phyloP scores from a whole-genome alignment of 2,113 vertebrate genomes.

The Scalopus aquaticus region DNA sequence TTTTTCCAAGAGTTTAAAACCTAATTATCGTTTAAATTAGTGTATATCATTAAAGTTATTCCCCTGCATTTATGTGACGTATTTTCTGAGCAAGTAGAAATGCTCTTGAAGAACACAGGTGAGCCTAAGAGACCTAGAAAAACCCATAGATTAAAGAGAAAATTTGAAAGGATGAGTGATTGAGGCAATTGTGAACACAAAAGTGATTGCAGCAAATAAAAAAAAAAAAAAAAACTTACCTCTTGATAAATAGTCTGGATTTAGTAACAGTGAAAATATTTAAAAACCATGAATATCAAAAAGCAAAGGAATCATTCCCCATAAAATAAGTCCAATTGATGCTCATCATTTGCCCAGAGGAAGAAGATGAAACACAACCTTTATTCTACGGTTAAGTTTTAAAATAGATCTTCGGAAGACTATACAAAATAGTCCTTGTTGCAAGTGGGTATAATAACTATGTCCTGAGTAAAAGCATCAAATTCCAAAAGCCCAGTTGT shows the following conservation, averaged over 20 bases:
- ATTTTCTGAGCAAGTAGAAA: neutral
- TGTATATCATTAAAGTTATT: neutral
- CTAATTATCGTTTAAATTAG: neutral
- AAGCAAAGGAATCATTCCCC: neutral
- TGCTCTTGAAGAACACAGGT: neutral
- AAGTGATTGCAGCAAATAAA: neutral
- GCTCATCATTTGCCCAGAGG: neutral
- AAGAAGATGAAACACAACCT: neutral
- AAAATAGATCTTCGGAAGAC: neutral
- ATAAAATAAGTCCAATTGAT: neutral
- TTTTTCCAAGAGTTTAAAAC: neutral
- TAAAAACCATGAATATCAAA: neutral
- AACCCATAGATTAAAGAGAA: neutral
- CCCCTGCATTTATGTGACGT: neutral
- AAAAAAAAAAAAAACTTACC: neutral
- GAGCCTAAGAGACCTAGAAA: neutral
- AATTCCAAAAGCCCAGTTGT: neutral
- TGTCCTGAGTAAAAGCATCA: neutral
- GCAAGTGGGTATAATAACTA: neutral
- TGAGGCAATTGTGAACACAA: neutral
- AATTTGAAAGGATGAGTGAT: neutral
- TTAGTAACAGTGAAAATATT: neutral
- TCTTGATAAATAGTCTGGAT: constrained; percentile 1
- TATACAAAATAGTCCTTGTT: neutral
- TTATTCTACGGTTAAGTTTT: neutral